Evolutionary conservation across 2,113 vertebrate genomes (phyloP).

Genomic region (Bothrops jararaca): DNA sequence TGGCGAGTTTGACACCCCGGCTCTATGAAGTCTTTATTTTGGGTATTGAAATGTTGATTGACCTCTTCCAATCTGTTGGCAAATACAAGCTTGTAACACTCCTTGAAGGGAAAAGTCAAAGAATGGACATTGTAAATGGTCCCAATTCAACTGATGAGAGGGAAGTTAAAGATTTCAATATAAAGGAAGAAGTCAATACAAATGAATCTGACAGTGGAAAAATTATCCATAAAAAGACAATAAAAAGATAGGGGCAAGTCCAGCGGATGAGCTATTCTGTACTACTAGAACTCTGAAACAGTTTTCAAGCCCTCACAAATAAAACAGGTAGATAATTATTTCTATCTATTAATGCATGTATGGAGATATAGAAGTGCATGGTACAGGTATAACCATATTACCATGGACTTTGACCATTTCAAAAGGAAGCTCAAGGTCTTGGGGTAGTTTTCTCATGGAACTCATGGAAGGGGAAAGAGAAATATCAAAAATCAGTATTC

Average conservation of each 20-base stretch:
- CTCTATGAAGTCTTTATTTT: too few relatives aligned
- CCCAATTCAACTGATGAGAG: background rate
- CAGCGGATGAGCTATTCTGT: background rate
- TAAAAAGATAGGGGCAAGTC: background rate
- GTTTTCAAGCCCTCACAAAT: background rate
- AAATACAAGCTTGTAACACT: background rate
- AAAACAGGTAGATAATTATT: background rate
- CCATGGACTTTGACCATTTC: background rate
- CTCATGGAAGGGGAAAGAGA: background rate
- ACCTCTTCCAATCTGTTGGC: background rate
- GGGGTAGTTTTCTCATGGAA: background rate
- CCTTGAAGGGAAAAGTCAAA: background rate
- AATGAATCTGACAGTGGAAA: background rate
- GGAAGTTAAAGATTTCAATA: background rate
- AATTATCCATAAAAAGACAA: background rate
- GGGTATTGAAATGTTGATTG: too few relatives aligned
- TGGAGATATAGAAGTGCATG: background rate
- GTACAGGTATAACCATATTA: background rate
- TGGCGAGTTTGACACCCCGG: too few relatives aligned
- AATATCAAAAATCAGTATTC: background rate
- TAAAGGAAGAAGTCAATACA: background rate
- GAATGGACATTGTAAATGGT: background rate
- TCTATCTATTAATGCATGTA: background rate
- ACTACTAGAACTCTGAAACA: background rate
- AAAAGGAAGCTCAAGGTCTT: background rate